Conservation (phyloP, 2,797 vertebrate genomes). For the Urosaurus nigricauda region DNA sequence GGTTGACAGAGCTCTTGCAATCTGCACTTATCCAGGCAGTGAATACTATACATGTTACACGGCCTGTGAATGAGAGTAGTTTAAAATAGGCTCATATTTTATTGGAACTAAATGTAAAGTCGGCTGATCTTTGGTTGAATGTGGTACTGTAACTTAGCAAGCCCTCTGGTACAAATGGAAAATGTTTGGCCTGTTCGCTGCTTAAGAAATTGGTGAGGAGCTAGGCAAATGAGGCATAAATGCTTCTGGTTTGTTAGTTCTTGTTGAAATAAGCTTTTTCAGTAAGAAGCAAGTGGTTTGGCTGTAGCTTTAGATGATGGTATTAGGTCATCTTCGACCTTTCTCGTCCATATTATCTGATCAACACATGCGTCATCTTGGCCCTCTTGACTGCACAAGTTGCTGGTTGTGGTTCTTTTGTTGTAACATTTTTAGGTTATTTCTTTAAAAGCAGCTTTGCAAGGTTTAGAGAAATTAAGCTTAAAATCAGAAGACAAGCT, state of each 20-base stretch:
- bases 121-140: neutral
- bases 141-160: neutral
- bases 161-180: neutral
- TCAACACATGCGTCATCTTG: neutral
- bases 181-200: neutral
- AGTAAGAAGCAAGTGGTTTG: slow-evolving; percentile 7
- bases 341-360: neutral
- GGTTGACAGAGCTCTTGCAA: neutral
- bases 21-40: neutral
- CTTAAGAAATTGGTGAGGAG: neutral
- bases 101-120: neutral
- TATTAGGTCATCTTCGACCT: slow-evolving; percentile 6
- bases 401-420: neutral
- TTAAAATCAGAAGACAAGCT: neutral
- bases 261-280: neutral
- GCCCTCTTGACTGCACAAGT: neutral
- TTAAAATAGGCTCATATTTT: neutral
- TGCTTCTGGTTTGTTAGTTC: neutral
- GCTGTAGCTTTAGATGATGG: neutral
- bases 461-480: neutral
- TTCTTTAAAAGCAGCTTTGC: neutral
- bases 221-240: neutral
- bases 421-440: neutral
- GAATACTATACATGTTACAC: neutral
- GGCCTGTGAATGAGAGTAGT: neutral